Conservation (phyloP, 2,888 invertebrate species). For the Erebia aethiops region DNA sequence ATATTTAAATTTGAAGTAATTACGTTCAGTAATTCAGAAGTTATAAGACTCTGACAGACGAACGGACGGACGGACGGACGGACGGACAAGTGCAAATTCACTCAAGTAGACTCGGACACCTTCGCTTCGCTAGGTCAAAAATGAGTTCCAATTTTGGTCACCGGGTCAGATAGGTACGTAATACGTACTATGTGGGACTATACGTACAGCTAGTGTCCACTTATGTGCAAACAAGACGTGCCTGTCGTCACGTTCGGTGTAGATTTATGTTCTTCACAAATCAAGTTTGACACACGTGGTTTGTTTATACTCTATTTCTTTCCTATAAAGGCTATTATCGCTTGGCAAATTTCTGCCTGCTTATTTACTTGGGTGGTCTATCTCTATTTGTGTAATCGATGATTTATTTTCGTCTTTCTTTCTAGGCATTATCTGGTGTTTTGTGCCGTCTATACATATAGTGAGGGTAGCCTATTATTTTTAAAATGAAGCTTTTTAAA, state of each 20-base stretch:
- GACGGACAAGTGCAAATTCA: too few relatives aligned
- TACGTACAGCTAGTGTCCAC: not conserved
- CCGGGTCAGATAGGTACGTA: too few relatives aligned
- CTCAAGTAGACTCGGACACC: too few relatives aligned
- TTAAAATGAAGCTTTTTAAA: too few relatives aligned
- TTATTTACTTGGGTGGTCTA: slow-evolving; percentile 2
- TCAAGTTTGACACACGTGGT: slow-evolving; percentile 2
- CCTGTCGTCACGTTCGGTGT: slow-evolving; percentile 31
- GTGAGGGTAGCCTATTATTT: too few relatives aligned
- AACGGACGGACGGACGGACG: too few relatives aligned
- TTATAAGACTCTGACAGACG: too few relatives aligned
- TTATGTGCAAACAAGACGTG: slow-evolving; percentile 19
- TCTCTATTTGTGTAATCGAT: not conserved
- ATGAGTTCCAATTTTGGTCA: too few relatives aligned
- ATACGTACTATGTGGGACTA: too few relatives aligned
- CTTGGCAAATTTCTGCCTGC: not conserved
- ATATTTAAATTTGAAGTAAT: too few relatives aligned
- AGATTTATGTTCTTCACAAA: slow-evolving; percentile 27
- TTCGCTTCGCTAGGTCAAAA: too few relatives aligned
- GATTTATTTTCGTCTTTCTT: not conserved
- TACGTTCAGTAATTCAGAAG: too few relatives aligned
- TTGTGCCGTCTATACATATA: not conserved
- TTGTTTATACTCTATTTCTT: not conserved
- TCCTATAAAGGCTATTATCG: not conserved
- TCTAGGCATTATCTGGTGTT: not conserved